Percentiles rank a stretch among this genome's conserved stretches.
Conservation (phyloP, 1,140 invertebrate genomes). For the Lerema accius region DNA sequence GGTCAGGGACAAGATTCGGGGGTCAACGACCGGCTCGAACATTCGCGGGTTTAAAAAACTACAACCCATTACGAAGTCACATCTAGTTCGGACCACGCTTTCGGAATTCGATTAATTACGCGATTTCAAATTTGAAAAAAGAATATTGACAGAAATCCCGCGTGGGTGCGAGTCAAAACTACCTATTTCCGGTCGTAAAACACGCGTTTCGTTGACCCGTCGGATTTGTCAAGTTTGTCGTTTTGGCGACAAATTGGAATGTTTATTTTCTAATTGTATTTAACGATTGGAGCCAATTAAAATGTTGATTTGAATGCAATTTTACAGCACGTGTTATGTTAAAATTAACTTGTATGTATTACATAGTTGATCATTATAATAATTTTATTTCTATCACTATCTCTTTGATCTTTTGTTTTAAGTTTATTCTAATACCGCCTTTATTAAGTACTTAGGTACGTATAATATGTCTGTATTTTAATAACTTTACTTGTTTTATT, state of each 20-base stretch:
- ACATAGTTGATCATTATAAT: too few species aligned
- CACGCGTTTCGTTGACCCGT: conserved; percentile 20
- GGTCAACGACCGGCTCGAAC: conserved; percentile 66
- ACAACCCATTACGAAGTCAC: conserved; percentile 52
- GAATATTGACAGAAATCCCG: conserved; percentile 13
- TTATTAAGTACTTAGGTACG: too few species aligned
- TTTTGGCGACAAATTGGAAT: conserved; percentile 17
- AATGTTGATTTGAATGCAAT: neutral
- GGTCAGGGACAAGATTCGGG: conserved; percentile 59
- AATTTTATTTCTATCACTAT: too few species aligned
- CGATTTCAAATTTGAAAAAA: conserved; percentile 14
- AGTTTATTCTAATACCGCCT: too few species aligned
- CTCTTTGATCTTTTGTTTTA: too few species aligned
- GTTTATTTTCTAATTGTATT: neutral
- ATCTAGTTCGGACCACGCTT: conserved; percentile 43
- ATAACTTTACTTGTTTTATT: too few species aligned
- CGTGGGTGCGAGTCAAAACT: conserved; percentile 7
- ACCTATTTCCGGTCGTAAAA: conserved; percentile 25
- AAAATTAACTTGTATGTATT: too few species aligned
- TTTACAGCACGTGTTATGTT: too few species aligned
- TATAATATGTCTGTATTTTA: too few species aligned
- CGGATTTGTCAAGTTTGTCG: conserved; percentile 10
- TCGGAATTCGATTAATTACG: conserved; percentile 42
- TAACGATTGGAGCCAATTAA: neutral
- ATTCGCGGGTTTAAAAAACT: conserved; percentile 60